phyloP scores from a whole-genome alignment of 2,797 vertebrate genomes.

The Galagoides demidoff region DNA sequence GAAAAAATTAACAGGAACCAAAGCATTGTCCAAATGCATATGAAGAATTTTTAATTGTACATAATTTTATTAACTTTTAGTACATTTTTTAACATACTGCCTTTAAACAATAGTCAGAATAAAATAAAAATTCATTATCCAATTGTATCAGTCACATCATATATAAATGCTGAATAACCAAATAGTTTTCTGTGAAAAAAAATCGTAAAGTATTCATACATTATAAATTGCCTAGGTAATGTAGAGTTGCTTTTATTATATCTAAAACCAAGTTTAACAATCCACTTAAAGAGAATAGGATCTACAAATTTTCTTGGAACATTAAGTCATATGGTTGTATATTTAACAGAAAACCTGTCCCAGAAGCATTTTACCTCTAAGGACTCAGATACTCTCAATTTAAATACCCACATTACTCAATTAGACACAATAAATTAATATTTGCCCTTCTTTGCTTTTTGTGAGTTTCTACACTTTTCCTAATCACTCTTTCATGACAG shows the following conservation, averaged over 20 bases:
- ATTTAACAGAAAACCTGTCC: background rate
- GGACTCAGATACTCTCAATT: background rate
- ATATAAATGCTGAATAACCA: slow-evolving; percentile 6
- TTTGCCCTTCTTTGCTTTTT: background rate
- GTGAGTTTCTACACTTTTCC: slow-evolving; percentile 25
- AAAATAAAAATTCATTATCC: slow-evolving; percentile 45
- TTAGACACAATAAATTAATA: slow-evolving; percentile 6
- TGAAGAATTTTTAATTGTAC: slow-evolving; percentile 69
- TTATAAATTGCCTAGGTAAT: slow-evolving; percentile 14
- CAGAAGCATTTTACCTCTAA: slow-evolving; percentile 34
- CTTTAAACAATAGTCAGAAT: slow-evolving; percentile 31
- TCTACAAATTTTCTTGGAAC: background rate
- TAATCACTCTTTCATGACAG: background rate
- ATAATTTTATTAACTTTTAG: slow-evolving; percentile 61
- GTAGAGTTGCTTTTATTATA: slow-evolving; percentile 12
- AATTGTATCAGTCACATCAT: background rate
- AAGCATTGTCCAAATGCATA: slow-evolving; percentile 68
- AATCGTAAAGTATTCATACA: background rate
- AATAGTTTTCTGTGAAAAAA: slow-evolving; percentile 27
- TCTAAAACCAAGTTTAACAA: slow-evolving; percentile 18
- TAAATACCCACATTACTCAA: background rate
- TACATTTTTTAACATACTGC: background rate
- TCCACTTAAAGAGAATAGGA: background rate
- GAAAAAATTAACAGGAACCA: slow-evolving; percentile 63
- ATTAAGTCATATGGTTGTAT: background rate